These are phyloP conservation scores for Eulemur coronatus DNA, from an alignment of 2,797 vertebrate species.

Conservation along the genomic window DNA sequence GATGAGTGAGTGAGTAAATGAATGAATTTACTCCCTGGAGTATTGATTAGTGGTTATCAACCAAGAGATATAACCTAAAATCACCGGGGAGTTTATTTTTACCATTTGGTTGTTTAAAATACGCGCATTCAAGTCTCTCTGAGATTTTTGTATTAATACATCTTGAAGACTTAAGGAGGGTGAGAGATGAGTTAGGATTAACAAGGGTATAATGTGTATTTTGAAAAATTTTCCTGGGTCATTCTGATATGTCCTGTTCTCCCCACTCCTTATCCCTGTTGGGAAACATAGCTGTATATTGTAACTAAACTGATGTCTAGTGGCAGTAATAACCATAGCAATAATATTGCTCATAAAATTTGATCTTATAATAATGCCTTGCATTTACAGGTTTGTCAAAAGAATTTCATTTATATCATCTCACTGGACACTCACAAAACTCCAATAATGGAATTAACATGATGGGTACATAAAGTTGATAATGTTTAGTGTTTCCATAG, in stretches of 20 bases:
- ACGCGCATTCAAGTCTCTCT: not conserved
- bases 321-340: not conserved
- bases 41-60: not conserved
- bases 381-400: slow-evolving; percentile 8
- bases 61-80: not conserved
- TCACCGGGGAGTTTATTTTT: not conserved
- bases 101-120: slow-evolving; percentile 10
- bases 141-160: not conserved
- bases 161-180: not conserved
- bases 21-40: slow-evolving; percentile 14
- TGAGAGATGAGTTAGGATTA: not conserved
- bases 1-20: not conserved
- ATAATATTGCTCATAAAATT: not conserved
- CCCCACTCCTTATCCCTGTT: not conserved
- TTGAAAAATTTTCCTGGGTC: not conserved
- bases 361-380: not conserved
- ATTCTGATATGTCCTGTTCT: not conserved
- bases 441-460: not conserved
- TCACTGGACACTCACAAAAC: not conserved
- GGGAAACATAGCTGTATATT: not conserved
- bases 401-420: not conserved
- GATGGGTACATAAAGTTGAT: not conserved
- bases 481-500: not conserved
- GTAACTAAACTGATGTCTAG: not conserved
- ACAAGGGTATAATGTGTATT: not conserved